A percentile compares a stretch with the other conserved stretches of the same genome.
phyloP scores from a whole-genome alignment of 2,888 invertebrate genomes.

The Tenthredo distinguenda region DNA sequence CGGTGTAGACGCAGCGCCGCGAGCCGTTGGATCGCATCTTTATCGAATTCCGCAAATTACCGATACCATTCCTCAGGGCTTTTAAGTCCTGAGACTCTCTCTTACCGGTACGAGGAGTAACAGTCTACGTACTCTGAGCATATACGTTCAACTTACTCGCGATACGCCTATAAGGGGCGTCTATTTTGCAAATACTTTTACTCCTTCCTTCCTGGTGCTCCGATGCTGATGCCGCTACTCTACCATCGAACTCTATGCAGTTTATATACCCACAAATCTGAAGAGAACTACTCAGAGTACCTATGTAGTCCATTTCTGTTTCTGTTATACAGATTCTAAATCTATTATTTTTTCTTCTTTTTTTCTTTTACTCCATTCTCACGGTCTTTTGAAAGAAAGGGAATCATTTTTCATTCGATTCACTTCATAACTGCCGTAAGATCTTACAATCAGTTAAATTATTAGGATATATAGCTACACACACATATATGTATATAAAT shows the following conservation, averaged over 20 bases:
- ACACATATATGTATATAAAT: not conserved
- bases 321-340: not conserved
- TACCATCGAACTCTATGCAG: not conserved
- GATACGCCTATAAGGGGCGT: conserved; percentile 48
- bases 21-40: conserved; percentile 55
- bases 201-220: not conserved
- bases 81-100: conserved; percentile 27
- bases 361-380: not conserved
- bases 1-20: conserved; percentile 2
- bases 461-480: not conserved
- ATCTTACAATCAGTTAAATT: conserved; percentile 10
- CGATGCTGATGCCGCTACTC: not conserved
- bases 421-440: not conserved
- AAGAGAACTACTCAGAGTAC: not conserved
- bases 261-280: not conserved
- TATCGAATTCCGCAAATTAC: conserved; percentile 64
- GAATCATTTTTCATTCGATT: not conserved
- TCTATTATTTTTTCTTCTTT: not conserved
- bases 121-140: conserved; percentile 22
- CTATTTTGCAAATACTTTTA: conserved; percentile 32
- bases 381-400: not conserved
- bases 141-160: conserved; percentile 10
- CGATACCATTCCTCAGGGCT: conserved; percentile 57
- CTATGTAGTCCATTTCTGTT: not conserved
- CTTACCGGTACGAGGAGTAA: not conserved